Base-by-base conservation (phyloP, 2,888 invertebrate species). In the Augochlorella aurata region DNA sequence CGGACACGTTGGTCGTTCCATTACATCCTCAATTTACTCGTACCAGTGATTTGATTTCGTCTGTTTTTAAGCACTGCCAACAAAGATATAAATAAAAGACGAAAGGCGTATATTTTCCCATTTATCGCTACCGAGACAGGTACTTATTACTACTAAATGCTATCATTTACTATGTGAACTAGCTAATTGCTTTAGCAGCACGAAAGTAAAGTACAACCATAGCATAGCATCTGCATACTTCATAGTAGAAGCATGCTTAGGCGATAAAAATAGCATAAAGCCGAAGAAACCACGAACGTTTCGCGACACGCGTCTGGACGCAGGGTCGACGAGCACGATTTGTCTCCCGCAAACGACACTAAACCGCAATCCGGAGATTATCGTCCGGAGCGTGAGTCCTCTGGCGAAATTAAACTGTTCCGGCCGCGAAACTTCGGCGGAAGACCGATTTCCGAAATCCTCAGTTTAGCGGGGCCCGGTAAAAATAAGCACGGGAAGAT, bases 401-500 rank as follows among this genome's bases (percentile, higher is more conserved):
- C 24, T 44, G 24, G 29, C 38, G 78, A 77, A 68, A 80, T 79
- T 69, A 74, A 70, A 74, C 58, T 54, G 74, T 70, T 66, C n/a
- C 50, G 21, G 7, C 14, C 69, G 79, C 49, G 49, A 18, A 81
- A 74, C 70, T 79, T 21, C 21, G 38, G 24, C 54, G 68, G 9
- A 77, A 74, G 67, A 79, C 65, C 83, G 76, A 82, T 84, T 81
- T 77, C 65, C 75, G 87, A 68, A 72, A 81, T 77, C 73, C 77
- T 79, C 78, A 77, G 67, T 75, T 79, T 79, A 77, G 72, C 77
- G 67, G 70, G 67, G 70, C 75, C 75, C 76, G 74, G 72, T 61
- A 81, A 81, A 87, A 87, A 87, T 88, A 85, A 87, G 86, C 79
- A 81, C 77, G 83, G 52, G 85, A 83, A 79, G 86, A 87, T 87